Evolutionary conservation across 2,888 invertebrate species (phyloP), one percentile per base, ranked within the genome.

Genomic region (Cryptus armator): DNA sequence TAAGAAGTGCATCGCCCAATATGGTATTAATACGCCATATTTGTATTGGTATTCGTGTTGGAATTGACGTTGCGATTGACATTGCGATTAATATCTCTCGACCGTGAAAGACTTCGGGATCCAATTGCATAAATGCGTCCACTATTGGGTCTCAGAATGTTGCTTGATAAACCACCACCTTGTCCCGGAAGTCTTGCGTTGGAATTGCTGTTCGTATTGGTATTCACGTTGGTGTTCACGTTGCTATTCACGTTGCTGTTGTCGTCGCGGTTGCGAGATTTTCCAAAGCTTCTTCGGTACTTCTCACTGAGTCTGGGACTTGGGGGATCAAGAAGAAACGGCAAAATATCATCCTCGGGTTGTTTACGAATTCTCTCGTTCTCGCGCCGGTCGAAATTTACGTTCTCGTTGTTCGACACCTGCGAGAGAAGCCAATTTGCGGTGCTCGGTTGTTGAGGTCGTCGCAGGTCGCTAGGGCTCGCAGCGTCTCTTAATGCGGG

Each of bases 41-140:
- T 85, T 10, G 71, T 48, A 37, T 83, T 83, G 16, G 56, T 62
- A 70, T 81, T 86, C 46, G 75, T 75, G 62, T 76, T 75, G 10
- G 19, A 29, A 32, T 43, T 59, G 44, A 67, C 48, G 37, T 64
- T 67, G 19, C 67, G 67, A 46, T 46, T 67, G 9, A 10, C 43
- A 10, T 64, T 67, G 19, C 67, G 46, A 67, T 46, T 46, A 3
- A 10, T n/a, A 16, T 67, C 19, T 46, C 7, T 67, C 19, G 5
- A 24, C 5, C 16, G 19, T 9, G 24, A 44, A 3, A 19, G 19
- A 12, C 19, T 67, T 12, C 14, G 10, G 46, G 46, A 5, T 37
- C 37, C 37, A 9, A 9, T 37, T 37, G 6, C 37, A 7, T 37
- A 37, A 37, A 37, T 9, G 37, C 37, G 37, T 37, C 37, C 37